Evolutionary conservation across 1,140 invertebrate genomes (phyloP).

Genomic region (fruit fly (Drosophila melanogaster)): DNA sequence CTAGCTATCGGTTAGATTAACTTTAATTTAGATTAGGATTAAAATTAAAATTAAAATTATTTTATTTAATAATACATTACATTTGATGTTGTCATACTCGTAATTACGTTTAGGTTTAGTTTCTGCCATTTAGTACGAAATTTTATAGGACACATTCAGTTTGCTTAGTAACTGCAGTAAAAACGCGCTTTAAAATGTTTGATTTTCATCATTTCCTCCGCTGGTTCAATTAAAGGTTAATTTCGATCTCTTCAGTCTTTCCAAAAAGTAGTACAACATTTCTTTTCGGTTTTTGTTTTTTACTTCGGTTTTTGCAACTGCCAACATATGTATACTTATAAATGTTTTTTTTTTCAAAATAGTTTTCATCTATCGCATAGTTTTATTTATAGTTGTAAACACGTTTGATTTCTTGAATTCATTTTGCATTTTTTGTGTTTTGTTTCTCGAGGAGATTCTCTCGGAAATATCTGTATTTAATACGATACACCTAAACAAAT

Average conservation of each 20-base stretch:
- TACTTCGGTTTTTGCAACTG: conserved; percentile 6
- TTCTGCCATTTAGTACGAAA: conserved; percentile 70
- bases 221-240: conserved; percentile 35
- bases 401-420: conserved; percentile 34
- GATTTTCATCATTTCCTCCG: conserved; percentile 37
- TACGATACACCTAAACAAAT: conserved; percentile 60
- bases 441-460: conserved; percentile 48
- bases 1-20: conserved; percentile 55
- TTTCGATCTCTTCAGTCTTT: conserved; percentile 83
- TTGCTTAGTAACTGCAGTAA: conserved; percentile 63
- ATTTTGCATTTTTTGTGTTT: conserved; percentile 7
- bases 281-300: conserved; percentile 20
- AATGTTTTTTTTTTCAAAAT: conserved; percentile 42
- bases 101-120: conserved; percentile 46
- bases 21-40: conserved; percentile 28
- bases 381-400: conserved; percentile 48
- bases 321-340: conserved; percentile 46
- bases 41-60: conserved; percentile 44
- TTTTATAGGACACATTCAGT: conserved; percentile 79
- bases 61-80: conserved; percentile 59
- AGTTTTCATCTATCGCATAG: conserved; percentile 55
- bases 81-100: conserved; percentile 54
- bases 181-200: conserved; percentile 50
- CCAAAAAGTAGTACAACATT: conserved; percentile 68
- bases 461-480: conserved; percentile 64